Base-by-base conservation (phyloP, 2,888 invertebrate genomes). In the Trissonchulus latispiculum region DNA sequence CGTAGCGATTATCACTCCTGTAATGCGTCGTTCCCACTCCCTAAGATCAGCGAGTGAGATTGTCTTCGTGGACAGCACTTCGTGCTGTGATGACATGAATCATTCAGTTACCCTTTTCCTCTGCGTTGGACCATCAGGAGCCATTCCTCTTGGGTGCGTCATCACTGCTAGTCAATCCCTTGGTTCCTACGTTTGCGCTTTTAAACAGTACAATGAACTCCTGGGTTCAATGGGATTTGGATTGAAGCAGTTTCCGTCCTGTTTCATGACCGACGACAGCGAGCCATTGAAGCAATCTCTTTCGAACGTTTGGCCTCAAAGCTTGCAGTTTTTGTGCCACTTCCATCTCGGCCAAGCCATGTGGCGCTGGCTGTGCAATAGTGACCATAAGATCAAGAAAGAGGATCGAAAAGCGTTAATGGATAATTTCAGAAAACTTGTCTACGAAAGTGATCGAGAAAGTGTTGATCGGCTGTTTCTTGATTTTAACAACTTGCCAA, bases 191-290 rank as follows among this genome's bases (percentile, higher is more conserved):
- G n/a, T 31, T 23, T 3, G 3, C 64, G 64, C 15, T n/a, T 62
- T 62, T 62, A 15, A 62, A 29, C 64, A 8, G n/a, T 29, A 18
- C 15, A 62, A 62, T 3, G 31, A 3, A 23, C 15, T 15, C 3
- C 64, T 62, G 15, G 64, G 64, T 29, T 3, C 15, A 29, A 29
- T 3, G 8, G 64, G 64, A 62, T 62, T 62, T n/a, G n/a, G n/a
- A 3, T 23, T 3, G 3, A 62, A 23, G 3, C 3, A 3, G 31
- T 3, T 3, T 3, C 64, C 64, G 3, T 3, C 8, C 8, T 3
- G 15, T 62, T 29, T 62, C 64, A 62, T 62, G n/a, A 62, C 64
- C n/a, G 64, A 62, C 28, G 64, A 62, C 28, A 62, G 64, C 31
- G n/a, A 3, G 3, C 29, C 64, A 3, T 3, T 29, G 3, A 3